Conservation (phyloP, 2,888 invertebrate species). For the Pristionchus maxplancki region DNA sequence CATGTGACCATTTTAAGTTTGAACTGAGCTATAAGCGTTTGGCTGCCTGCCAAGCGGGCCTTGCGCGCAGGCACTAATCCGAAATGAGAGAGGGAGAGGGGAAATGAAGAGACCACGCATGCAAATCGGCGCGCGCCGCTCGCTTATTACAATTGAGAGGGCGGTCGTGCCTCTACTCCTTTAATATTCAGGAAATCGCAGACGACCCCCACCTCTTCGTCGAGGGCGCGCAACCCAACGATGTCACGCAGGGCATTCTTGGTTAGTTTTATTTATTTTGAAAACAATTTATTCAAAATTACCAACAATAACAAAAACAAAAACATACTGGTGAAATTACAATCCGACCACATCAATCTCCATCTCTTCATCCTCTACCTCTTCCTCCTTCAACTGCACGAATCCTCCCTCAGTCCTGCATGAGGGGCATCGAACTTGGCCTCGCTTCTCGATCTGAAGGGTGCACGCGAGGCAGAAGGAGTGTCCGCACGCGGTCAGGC, state of each 20-base stretch:
- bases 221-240: conserved; percentile 80
- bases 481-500: background rate
- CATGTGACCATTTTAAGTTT: no score
- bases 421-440: background rate
- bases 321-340: background rate
- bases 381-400: background rate
- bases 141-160: no score
- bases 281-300: background rate
- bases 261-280: background rate
- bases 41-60: no score
- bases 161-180: no score
- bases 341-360: background rate
- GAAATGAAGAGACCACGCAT: no score
- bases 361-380: background rate
- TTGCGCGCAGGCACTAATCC: no score
- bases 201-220: conserved; percentile 79
- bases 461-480: background rate
- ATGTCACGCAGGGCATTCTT: conserved; percentile 80
- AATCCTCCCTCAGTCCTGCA: background rate
- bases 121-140: no score
- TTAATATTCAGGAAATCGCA: conserved; percentile 79
- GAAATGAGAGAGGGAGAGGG: no score
- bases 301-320: background rate
- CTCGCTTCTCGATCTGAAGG: background rate
- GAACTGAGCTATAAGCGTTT: no score